Evolutionary conservation across 2,113 vertebrate species (phyloP).

Genomic region (Sisor rabdophorus): DNA sequence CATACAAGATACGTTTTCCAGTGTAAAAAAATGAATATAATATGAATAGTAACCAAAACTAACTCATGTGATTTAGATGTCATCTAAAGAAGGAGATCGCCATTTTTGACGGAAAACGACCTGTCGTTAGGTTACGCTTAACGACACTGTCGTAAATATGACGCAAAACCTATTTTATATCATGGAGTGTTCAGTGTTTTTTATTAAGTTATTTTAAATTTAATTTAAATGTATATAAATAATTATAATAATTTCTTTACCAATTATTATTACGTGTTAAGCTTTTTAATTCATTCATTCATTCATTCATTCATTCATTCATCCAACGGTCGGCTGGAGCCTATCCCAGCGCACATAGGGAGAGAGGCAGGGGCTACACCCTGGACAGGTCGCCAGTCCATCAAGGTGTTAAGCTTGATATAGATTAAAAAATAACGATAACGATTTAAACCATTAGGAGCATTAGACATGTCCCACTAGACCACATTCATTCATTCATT

Average conservation of each 20-base stretch:
- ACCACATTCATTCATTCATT: too few relatives aligned
- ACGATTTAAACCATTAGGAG: neutral
- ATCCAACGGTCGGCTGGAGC: too few relatives aligned
- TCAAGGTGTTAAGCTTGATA: neutral
- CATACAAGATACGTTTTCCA: neutral
- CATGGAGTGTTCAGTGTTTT: too few relatives aligned
- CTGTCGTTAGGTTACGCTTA: conserved; percentile 30
- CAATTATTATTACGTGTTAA: neutral
- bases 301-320: too few relatives aligned
- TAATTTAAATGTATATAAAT: too few relatives aligned
- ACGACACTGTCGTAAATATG: conserved; percentile 36
- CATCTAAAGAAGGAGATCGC: conserved; percentile 20
- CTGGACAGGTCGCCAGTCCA: too few relatives aligned
- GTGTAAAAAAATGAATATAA: neutral
- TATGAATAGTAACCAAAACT: neutral
- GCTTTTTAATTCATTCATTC: too few relatives aligned
- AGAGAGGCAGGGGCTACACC: too few relatives aligned
- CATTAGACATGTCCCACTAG: neutral
- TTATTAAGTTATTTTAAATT: too few relatives aligned
- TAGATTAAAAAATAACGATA: neutral
- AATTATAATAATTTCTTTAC: neutral
- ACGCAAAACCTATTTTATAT: neutral
- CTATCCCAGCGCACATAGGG: too few relatives aligned
- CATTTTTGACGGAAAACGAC: conserved; percentile 45
- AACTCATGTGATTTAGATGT: neutral